Percentiles rank a stretch among this genome's conserved stretches.
phyloP scores from a whole-genome alignment of 2,113 vertebrate species.

The Toxostoma redivivum region DNA sequence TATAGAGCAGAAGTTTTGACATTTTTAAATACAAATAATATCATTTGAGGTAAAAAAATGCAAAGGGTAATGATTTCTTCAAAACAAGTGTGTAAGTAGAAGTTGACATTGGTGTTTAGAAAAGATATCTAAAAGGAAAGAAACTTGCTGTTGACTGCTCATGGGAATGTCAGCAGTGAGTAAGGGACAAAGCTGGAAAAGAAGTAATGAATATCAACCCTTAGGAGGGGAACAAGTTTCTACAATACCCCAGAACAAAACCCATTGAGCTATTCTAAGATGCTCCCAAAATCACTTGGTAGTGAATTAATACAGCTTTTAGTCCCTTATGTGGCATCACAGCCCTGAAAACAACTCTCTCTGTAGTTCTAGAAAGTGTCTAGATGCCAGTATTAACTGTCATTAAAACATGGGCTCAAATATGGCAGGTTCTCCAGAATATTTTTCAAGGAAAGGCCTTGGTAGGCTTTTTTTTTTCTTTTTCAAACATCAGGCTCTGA shows the following conservation, averaged over 20 bases:
- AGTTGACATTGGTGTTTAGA: background rate
- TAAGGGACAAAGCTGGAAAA: background rate
- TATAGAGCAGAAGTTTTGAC: background rate
- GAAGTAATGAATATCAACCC: background rate
- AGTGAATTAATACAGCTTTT: background rate
- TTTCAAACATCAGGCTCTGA: background rate
- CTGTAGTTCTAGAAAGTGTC: background rate
- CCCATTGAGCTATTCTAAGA: background rate
- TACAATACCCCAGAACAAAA: background rate
- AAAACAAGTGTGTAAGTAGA: background rate
- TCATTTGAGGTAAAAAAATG: background rate
- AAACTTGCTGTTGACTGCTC: background rate
- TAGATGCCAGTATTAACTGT: background rate
- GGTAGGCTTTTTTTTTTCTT: background rate
- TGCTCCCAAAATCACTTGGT: background rate
- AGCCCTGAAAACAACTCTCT: background rate
- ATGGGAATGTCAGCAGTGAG: background rate
- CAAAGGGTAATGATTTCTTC: background rate
- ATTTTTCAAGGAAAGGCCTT: background rate
- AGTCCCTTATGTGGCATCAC: background rate
- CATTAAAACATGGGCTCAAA: background rate
- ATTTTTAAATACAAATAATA: background rate
- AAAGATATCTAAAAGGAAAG: background rate
- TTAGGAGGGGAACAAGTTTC: background rate
- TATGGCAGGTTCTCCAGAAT: background rate